These are phyloP conservation scores for Phasianus colchicus DNA, from an alignment of 2,113 vertebrate species.

Conservation along the genomic window DNA sequence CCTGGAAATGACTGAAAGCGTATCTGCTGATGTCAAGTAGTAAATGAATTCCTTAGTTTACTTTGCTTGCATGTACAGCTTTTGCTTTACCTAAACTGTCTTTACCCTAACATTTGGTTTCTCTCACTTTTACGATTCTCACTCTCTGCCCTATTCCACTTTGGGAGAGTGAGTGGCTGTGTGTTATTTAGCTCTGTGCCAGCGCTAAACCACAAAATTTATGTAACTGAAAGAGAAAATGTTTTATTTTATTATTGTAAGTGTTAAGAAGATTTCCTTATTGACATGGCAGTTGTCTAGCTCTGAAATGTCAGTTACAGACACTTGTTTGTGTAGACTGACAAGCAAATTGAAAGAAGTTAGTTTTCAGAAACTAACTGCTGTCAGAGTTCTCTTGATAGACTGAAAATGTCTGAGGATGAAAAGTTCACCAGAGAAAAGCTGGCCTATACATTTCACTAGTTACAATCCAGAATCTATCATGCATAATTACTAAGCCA, in stretches of 20 bases:
- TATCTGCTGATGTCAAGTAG: neutral
- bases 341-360: slow-evolving; percentile 1
- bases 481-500: neutral
- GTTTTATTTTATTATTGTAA: neutral
- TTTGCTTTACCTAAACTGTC: neutral
- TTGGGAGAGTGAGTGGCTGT: too few species aligned
- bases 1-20: neutral
- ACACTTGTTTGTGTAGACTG: neutral
- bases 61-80: neutral
- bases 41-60: neutral
- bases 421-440: neutral
- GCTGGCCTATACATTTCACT: neutral
- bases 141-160: neutral
- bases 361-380: neutral
- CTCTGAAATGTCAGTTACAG: slow-evolving; percentile 25
- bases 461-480: neutral
- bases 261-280: neutral
- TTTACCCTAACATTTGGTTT: neutral
- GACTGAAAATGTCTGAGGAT: neutral
- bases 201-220: too few species aligned
- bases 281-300: neutral
- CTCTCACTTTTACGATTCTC: neutral
- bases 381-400: neutral
- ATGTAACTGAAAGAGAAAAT: neutral
- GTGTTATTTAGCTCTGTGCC: too few species aligned